These are phyloP conservation scores for Rhagoletis zephyria DNA, from an alignment of 1,140 invertebrate genomes.

Conservation along the genomic window DNA sequence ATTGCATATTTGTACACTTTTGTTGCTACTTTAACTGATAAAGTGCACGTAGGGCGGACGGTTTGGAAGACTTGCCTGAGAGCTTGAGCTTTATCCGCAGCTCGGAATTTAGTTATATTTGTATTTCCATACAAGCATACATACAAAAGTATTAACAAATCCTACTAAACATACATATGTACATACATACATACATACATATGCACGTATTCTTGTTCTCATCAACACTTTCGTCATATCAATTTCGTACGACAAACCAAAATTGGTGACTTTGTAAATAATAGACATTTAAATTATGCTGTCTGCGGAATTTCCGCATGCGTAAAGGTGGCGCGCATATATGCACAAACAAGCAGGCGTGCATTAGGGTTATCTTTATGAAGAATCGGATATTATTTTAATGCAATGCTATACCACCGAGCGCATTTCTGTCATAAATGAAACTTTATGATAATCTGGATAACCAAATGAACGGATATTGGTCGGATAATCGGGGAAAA, in stretches of 20 bases:
- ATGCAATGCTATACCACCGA: no score
- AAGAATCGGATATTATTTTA: no score
- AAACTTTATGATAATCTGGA: no score
- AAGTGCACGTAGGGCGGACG: neutral
- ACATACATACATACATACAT: neutral
- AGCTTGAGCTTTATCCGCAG: neutral
- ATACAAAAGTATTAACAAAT: no score
- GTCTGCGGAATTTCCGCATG: constrained; percentile 47
- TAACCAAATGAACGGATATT: no score
- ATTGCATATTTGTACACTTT: neutral
- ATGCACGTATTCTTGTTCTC: neutral
- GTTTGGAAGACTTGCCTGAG: neutral
- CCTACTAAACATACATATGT: neutral
- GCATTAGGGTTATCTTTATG: neutral
- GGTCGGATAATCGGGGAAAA: no score
- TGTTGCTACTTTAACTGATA: constrained; percentile 11
- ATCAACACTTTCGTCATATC: constrained; percentile 17
- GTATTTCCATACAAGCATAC: neutral
- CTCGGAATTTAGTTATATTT: neutral
- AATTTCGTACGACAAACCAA: constrained; percentile 17
- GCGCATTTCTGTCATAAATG: no score
- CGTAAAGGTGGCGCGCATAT: neutral
- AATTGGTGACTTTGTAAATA: constrained; percentile 37
- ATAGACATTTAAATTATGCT: constrained; percentile 33
- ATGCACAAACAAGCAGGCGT: neutral